Base-by-base conservation (phyloP, 2,888 invertebrate genomes). In the Leptarthrus brevirostris region DNA sequence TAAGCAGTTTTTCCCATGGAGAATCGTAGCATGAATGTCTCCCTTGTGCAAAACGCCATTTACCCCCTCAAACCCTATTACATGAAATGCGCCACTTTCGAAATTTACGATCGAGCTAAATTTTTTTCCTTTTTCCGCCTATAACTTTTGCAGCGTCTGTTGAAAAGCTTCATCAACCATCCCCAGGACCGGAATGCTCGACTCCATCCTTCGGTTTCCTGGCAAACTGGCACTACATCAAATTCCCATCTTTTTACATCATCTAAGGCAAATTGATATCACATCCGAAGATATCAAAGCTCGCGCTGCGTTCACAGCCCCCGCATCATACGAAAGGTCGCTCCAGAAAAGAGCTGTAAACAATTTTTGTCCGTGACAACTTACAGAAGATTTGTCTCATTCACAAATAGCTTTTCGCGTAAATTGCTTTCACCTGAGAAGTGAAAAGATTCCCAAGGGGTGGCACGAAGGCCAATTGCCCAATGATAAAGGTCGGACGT, bases 241-340 rank as follows among this genome's bases (percentile, higher is more conserved):
- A 61, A 61, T 40, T 61, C 61, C 36, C 61, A 61, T 61, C 18
- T 61, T 61, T 61, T 40, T 36, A 40, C 18, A 61, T 61, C 61
- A 61, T 61, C 61, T 36, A 16, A 36, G 20, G 61, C 36, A 61
- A 61, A 61, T 61, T 61, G 61, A 30, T 20, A 30, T 30, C 26
- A 56, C 56, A 56, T 30, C 30, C 16, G 26, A 30, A 30, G n/a
- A 56, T 30, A 30, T 26, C 56, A 26, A 56, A 30, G 24, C 56
- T n/a, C n/a, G 16, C 14, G 8, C 49, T n/a, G n/a, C 30, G 14
- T n/a, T 3, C 54, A 54, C 4, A 26, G 24, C 5, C 30, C 8
- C 30, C 30, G 1, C 30, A 6, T 4, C 30, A 3, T 30, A 8
- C 8, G 8, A 6, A 30, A 6, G 8, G 30, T 30, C n/a, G n/a